phyloP scores from a whole-genome alignment of 2,113 vertebrate species.

The Hiodon tergisus region DNA sequence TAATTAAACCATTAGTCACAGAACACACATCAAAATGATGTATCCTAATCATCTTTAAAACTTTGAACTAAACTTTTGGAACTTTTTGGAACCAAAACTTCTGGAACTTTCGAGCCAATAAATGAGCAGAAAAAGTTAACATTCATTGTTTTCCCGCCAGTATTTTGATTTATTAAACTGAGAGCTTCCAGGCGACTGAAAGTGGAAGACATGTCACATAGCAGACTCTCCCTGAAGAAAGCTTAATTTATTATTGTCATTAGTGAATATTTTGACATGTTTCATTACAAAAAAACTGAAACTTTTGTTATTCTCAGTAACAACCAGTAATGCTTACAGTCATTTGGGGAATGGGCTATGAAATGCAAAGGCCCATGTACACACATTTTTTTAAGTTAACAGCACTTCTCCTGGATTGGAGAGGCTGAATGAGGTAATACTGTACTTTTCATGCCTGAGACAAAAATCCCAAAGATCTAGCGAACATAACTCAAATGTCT shows the following conservation, averaged over 20 bases:
- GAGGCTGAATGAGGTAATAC: too few species aligned
- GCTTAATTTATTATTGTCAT: slow-evolving; percentile 13
- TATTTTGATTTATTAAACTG: slow-evolving; percentile 57
- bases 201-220: slow-evolving; percentile 46
- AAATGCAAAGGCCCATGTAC: too few species aligned
- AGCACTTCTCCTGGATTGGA: too few species aligned
- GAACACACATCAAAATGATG: slow-evolving; percentile 46
- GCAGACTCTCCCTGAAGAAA: slow-evolving; percentile 40
- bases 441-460: too few species aligned
- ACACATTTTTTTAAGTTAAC: too few species aligned
- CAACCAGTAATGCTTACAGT: too few species aligned
- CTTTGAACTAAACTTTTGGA: too few species aligned
- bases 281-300: too few species aligned
- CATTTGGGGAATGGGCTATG: too few species aligned
- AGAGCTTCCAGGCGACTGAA: slow-evolving; percentile 44
- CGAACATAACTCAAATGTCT: too few species aligned
- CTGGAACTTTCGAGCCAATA: slow-evolving; percentile 34
- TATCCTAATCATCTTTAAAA: slow-evolving; percentile 22
- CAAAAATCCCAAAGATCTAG: too few species aligned
- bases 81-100: not conserved
- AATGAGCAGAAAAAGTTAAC: slow-evolving; percentile 40
- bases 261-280: not conserved
- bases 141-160: slow-evolving; percentile 41
- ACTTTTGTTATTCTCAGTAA: too few species aligned
- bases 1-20: slow-evolving; percentile 34